Conservation (phyloP, 2,113 vertebrate species). For the Enhydra lutris region DNA sequence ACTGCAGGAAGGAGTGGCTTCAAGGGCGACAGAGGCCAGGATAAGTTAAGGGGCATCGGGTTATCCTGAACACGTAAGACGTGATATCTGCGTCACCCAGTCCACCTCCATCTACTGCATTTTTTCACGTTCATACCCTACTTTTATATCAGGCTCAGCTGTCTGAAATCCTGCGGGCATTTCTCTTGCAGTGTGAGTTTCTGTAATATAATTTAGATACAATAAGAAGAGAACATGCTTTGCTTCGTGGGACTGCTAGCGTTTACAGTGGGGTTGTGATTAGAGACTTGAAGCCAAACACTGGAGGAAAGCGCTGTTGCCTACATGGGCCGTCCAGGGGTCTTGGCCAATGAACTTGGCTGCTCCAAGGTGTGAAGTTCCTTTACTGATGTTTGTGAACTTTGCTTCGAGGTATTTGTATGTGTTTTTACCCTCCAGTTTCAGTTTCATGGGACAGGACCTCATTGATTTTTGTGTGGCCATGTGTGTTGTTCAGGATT, state of each 20-base stretch:
- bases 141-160: neutral
- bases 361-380: neutral
- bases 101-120: neutral
- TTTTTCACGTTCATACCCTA: neutral
- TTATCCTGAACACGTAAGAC: neutral
- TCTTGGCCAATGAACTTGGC: neutral
- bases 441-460: neutral
- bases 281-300: neutral
- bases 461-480: neutral
- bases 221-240: neutral
- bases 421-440: neutral
- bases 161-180: neutral
- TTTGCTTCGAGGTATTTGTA: constrained; percentile 5
- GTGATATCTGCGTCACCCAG: neutral
- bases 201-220: neutral
- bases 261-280: neutral
- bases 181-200: neutral
- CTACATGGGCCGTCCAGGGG: neutral
- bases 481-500: neutral
- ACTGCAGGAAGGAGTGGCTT: neutral
- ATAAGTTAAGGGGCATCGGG: neutral
- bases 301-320: neutral
- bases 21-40: no score
- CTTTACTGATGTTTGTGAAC: neutral
- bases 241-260: neutral